phyloP scores from a whole-genome alignment of 2,797 vertebrate species.

The Odontamblyopus lacepedii region DNA sequence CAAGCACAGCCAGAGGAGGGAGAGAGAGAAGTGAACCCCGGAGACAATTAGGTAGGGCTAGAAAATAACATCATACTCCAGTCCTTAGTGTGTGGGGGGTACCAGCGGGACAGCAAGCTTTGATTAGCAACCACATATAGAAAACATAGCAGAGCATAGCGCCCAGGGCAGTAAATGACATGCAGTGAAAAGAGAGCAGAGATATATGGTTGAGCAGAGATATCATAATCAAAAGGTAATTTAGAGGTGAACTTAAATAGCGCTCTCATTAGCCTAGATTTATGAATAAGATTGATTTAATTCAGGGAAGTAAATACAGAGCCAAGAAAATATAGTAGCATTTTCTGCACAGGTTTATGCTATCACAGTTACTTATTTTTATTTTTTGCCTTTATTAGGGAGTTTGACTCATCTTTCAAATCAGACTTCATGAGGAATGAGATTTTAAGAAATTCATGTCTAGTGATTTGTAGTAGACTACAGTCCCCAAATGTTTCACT shows the following conservation, averaged over 20 bases:
- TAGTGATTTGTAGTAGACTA: too few species aligned
- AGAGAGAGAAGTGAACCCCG: conserved; percentile 54
- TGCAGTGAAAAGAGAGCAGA: conserved; percentile 19
- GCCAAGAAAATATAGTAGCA: neutral
- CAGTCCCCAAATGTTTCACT: too few species aligned
- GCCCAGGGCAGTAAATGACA: conserved; percentile 36
- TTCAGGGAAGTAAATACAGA: neutral
- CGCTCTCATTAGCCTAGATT: neutral
- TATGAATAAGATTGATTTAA: conserved; percentile 4
- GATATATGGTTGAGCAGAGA: conserved; percentile 22
- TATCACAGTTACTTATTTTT: too few species aligned
- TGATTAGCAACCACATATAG: conserved; percentile 55
- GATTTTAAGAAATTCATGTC: too few species aligned
- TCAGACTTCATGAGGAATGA: too few species aligned
- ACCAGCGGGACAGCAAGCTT: conserved; percentile 47
- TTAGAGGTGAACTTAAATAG: conserved; percentile 1
- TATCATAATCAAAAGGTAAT: conserved; percentile 14
- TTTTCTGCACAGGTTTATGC: too few species aligned
- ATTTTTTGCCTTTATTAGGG: too few species aligned
- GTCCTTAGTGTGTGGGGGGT: conserved; percentile 50
- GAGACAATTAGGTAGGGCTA: conserved; percentile 77
- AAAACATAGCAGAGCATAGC: conserved; percentile 36
- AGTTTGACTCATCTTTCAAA: too few species aligned
- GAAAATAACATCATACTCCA: conserved; percentile 74
- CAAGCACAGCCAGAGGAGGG: conserved; percentile 47